Base-by-base conservation (phyloP, 2,888 invertebrate genomes). In the Dascillus cervinus region DNA sequence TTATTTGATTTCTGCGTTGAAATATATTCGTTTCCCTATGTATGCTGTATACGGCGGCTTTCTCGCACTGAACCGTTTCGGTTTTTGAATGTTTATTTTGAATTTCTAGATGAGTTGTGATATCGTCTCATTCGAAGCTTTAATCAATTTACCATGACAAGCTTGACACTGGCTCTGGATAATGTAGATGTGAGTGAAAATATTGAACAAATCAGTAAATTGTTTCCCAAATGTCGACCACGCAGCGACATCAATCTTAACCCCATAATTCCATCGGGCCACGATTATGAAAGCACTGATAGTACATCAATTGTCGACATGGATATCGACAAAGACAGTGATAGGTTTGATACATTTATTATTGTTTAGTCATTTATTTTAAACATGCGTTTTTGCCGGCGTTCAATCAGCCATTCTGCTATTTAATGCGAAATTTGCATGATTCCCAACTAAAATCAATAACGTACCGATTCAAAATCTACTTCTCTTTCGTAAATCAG, bases 181-280 rank as follows among this genome's bases (percentile, higher is more conserved):
- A 64, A 65, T 59, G 62, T 62, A 56, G 65, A 64, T 58, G 64
- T 64, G 53, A 60, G 59, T 56, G 70, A 69, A 60, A 67, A 64
- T 59, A 65, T 70, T 68, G 84, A 84, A 72, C 79, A 82, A 69
- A 84, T 88, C 69, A 83, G 83, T 60, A 75, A 82, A 64, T 74
- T 87, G 57, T 88, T 87, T 70, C 86, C 86, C 56, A 87, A 87
- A 80, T 87, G 87, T 70, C 77, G 85, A 55, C 86, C 85, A 49
- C 72, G 77, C 58, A 68, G 67, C 53, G 73, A 72, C 62, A 67
- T 71, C 53, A 72, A 72, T 62, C 61, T 72, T 49, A 73, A 72
- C 62, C 66, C 68, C 26, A 62, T 69, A 44, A 58, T 64, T 49
- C 50, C 54, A 44, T 50, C 59, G 44, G 55, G 46, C 44, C 56